phyloP scores from a whole-genome alignment of 1,140 invertebrate genomes.

The Leptinotarsa defecta region DNA sequence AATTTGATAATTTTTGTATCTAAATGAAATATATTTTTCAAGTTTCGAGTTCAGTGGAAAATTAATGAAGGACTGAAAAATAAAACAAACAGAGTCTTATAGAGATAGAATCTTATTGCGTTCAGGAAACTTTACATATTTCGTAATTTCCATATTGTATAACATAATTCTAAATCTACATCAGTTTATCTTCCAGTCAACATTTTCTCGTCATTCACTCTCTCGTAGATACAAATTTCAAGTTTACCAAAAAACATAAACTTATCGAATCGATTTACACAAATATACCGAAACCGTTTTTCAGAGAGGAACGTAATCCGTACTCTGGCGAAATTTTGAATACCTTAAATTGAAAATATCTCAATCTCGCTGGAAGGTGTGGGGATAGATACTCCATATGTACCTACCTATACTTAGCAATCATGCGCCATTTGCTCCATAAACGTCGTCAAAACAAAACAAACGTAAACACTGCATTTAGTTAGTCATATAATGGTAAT shows the following conservation, averaged over 20 bases:
- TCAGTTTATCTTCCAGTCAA: not conserved
- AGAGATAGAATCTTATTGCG: conserved; percentile 57
- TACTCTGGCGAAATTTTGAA: conserved; percentile 51
- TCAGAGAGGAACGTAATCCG: conserved; percentile 53
- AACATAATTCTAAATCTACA: conserved; percentile 45
- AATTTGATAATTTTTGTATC: too few relatives aligned
- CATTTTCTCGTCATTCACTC: conserved; percentile 27
- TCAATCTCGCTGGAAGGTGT: conserved; percentile 36
- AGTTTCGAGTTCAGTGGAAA: too few relatives aligned
- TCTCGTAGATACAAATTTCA: conserved; percentile 35
- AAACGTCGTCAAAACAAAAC: conserved; percentile 38
- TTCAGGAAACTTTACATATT: conserved; percentile 56
- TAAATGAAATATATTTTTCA: too few relatives aligned
- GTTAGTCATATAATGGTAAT: conserved; percentile 40
- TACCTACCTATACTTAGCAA: conserved; percentile 38
- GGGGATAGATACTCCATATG: not conserved
- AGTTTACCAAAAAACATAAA: conserved; percentile 39
- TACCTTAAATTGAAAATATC: conserved; percentile 46
- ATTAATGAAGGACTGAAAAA: not conserved
- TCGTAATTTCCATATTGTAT: conserved; percentile 53
- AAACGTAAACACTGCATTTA: conserved; percentile 44
- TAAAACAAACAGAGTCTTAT: conserved; percentile 42
- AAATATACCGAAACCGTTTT: conserved; percentile 41
- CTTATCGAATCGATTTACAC: conserved; percentile 27
- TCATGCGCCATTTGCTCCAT: conserved; percentile 37